Percentiles rank a stretch among this genome's conserved stretches.
Evolutionary conservation across 2,113 vertebrate species (phyloP).

Genomic region (Mugil cephalus): DNA sequence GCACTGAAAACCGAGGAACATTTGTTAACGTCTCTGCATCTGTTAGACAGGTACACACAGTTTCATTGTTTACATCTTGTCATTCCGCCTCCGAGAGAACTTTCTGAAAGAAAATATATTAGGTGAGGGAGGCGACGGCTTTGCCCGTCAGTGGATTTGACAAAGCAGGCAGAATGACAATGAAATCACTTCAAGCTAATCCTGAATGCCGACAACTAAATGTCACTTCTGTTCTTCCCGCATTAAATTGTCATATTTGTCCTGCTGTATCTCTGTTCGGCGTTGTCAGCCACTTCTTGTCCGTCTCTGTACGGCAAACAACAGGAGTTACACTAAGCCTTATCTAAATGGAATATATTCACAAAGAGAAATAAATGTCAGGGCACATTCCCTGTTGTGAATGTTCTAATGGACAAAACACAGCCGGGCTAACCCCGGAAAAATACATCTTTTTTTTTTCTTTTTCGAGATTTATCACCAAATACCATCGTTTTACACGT

Average conservation of each 20-base stretch:
- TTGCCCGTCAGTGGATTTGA: conserved; percentile 47
- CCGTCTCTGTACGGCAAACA: conserved; percentile 17
- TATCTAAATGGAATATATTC: conserved; percentile 32
- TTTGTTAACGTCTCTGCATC: conserved; percentile 29
- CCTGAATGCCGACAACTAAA: conserved; percentile 48
- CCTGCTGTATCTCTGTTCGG: conserved; percentile 21
- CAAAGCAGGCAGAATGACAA: conserved; percentile 46
- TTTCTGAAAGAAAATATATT: conserved; percentile 34
- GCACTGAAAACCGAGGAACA: conserved; percentile 18
- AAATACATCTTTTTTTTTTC: background rate
- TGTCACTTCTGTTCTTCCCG: conserved; percentile 42
- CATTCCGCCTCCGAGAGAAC: conserved; percentile 25
- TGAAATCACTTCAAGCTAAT: conserved; percentile 49
- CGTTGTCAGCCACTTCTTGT: conserved; percentile 11
- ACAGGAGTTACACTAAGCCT: conserved; percentile 9
- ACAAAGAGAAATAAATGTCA: conserved; percentile 12
- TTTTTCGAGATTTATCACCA: conserved; percentile 12
- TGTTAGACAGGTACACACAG: conserved; percentile 31
- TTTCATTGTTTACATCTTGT: conserved; percentile 53
- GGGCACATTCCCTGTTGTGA: background rate
- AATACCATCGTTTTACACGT: conserved; percentile 16
- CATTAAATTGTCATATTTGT: conserved; percentile 28
- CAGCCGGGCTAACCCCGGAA: background rate
- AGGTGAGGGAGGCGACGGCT: conserved; percentile 26
- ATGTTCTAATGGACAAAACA: conserved; percentile 28